phyloP scores from a whole-genome alignment of 2,797 vertebrate genomes.

The Pangasius krempfi region DNA sequence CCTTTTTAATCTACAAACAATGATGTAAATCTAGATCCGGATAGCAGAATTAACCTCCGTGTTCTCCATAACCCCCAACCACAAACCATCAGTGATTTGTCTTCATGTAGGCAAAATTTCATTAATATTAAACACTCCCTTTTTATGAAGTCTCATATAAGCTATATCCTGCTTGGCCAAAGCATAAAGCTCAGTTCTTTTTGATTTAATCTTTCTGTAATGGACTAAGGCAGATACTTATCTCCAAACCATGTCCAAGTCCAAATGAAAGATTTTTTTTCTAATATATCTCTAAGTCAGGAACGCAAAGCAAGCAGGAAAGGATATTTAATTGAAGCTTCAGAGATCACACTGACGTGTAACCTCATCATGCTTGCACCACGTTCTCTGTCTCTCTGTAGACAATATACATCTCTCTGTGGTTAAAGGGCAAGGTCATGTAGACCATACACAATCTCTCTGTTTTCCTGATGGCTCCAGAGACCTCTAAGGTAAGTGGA shows the following conservation, averaged over 20 bases:
- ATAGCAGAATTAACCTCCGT: constrained; percentile 79
- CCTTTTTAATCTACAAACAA: constrained; percentile 77
- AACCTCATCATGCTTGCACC: not conserved
- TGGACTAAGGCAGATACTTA: not conserved
- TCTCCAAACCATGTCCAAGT: not conserved
- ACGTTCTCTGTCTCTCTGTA: not conserved
- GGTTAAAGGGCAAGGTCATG: not conserved
- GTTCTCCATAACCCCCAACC: constrained; percentile 70
- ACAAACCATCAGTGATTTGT: constrained; percentile 71
- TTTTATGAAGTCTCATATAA: constrained; percentile 55
- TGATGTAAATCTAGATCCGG: constrained; percentile 78
- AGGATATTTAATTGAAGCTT: not conserved
- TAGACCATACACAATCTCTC: not conserved
- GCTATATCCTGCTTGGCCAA: not conserved
- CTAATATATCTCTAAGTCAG: not conserved
- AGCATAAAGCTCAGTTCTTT: not conserved
- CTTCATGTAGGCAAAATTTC: constrained; percentile 74
- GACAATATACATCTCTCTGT: not conserved
- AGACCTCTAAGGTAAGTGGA: not conserved
- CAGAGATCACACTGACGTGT: not conserved
- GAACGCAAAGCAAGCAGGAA: not conserved
- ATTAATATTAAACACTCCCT: constrained; percentile 73
- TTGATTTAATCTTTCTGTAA: constrained; percentile 3
- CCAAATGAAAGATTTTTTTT: not conserved
- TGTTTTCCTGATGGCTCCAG: not conserved